A percentile compares a stretch with the other conserved stretches of the same genome.
These are phyloP conservation scores for Silurus asotus DNA, from an alignment of 2,113 vertebrate species.

Conservation along the genomic window DNA sequence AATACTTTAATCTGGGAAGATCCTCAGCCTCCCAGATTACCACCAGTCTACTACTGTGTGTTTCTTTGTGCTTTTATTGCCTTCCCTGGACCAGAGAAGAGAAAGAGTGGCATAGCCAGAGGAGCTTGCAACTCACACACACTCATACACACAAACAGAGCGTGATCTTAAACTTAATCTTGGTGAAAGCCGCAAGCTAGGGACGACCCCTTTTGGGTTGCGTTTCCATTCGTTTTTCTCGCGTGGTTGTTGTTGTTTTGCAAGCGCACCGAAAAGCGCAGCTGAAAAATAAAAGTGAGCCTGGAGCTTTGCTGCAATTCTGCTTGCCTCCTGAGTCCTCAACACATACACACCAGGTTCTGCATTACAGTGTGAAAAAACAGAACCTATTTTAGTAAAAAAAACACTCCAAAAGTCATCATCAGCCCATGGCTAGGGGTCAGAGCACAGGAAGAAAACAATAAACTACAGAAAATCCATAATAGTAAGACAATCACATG, in stretches of 20 bases:
- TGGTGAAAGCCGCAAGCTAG: background rate
- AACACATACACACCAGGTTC: background rate
- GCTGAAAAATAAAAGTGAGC: constrained; percentile 8
- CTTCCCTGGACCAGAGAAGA: background rate
- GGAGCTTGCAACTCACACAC: background rate
- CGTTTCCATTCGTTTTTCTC: background rate
- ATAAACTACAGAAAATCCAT: background rate
- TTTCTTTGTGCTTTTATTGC: background rate
- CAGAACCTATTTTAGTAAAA: background rate
- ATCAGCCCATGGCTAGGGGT: too few species aligned
- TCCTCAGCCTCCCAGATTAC: background rate
- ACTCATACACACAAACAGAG: background rate
- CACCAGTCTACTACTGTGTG: background rate
- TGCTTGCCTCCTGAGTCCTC: background rate
- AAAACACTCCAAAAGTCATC: background rate
- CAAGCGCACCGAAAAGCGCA: background rate
- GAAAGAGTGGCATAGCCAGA: background rate
- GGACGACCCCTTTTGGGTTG: background rate
- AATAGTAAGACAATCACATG: too few species aligned
- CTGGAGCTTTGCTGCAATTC: background rate
- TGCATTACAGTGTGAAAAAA: background rate
- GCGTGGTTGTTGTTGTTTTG: background rate
- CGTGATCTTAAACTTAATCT: background rate
- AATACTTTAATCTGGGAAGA: background rate
- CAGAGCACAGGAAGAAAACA: background rate